These are phyloP conservation scores for Mylabris phalerata DNA, from an alignment of 1,140 invertebrate species.

Conservation along the genomic window DNA sequence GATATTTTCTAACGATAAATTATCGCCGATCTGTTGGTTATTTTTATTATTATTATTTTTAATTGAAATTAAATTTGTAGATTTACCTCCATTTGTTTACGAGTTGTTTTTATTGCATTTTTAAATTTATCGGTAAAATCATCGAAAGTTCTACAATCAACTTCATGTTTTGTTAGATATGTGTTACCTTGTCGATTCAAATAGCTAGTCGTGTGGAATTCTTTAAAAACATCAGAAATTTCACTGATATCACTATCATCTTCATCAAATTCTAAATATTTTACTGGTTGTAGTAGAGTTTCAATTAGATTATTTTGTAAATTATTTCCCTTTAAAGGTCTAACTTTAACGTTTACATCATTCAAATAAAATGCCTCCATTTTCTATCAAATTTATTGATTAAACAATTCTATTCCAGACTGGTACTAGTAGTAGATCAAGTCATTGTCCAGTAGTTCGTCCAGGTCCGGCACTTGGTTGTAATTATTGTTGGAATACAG, in stretches of 20 bases:
- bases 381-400: not conserved
- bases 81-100: constrained; percentile 12
- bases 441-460: constrained; percentile 71
- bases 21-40: no score
- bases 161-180: constrained; percentile 26
- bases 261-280: constrained; percentile 14
- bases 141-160: constrained; percentile 22
- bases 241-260: constrained; percentile 21
- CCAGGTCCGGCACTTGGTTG: constrained; percentile 74
- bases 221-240: constrained; percentile 29
- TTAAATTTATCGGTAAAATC: constrained; percentile 31
- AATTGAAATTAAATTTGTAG: no score
- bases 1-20: no score
- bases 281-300: constrained; percentile 19
- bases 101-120: constrained; percentile 17
- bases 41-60: no score
- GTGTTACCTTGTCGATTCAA: constrained; percentile 15
- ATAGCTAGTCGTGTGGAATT: constrained; percentile 26
- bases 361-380: not conserved
- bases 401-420: constrained; percentile 1
- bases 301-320: constrained; percentile 8
- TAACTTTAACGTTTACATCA: no score
- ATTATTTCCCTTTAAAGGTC: not conserved
- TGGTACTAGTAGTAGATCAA: constrained; percentile 41
- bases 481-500: constrained; percentile 84